phyloP scores from a whole-genome alignment of 2,113 vertebrate genomes.

The Maccullochella peelii region DNA sequence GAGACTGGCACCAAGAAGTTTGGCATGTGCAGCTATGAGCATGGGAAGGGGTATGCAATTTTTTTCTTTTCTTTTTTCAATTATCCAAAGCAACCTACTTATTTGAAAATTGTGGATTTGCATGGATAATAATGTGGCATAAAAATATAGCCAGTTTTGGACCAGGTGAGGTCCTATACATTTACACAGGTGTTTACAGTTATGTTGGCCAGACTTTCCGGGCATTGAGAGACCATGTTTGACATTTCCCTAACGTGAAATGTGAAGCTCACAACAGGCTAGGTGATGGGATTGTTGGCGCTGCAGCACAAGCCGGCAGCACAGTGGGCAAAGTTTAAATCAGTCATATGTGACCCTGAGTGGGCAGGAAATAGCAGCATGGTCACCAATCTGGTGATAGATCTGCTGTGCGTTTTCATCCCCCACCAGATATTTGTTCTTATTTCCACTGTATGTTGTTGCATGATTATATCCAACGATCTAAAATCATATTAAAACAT shows the following conservation, averaged over 20 bases:
- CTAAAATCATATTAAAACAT: not conserved
- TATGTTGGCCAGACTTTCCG: not conserved
- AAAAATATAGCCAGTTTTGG: not conserved
- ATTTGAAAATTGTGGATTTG: not conserved
- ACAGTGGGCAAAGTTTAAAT: conserved; percentile 39
- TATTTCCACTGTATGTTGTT: not conserved
- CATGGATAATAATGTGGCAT: not conserved
- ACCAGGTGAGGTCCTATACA: not conserved
- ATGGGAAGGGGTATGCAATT: conserved; percentile 87
- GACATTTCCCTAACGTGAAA: conserved; percentile 26
- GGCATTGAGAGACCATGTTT: conserved; percentile 5
- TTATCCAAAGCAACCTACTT: not conserved
- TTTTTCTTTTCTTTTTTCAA: not conserved
- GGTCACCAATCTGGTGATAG: conserved; percentile 34
- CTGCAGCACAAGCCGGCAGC: conserved; percentile 20
- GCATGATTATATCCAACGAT: not conserved
- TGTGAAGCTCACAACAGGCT: conserved; percentile 38
- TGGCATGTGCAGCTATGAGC: conserved; percentile 93
- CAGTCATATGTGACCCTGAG: conserved; percentile 38
- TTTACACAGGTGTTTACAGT: not conserved
- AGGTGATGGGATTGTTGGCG: not conserved
- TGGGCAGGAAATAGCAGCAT: conserved; percentile 37
- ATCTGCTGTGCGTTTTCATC: conserved; percentile 20
- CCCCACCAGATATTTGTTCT: not conserved
- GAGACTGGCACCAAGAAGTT: conserved; percentile 92